These are phyloP conservation scores for Eunapius fragilis DNA, from an alignment of 37 sponge, comb jelly and placozoan species.

Conservation along the genomic window DNA sequence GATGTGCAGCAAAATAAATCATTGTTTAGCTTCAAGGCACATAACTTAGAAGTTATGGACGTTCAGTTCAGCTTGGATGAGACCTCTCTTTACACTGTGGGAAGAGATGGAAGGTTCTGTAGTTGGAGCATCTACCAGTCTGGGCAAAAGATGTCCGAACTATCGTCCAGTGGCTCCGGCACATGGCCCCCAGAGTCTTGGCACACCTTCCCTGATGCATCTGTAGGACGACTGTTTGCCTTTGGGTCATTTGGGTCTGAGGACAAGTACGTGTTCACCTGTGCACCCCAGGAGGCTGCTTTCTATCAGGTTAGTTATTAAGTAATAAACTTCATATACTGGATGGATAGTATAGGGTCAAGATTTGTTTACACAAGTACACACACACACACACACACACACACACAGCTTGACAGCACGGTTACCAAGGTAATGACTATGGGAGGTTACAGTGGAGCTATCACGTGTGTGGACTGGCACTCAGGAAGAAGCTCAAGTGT, in stretches of 20 bases:
- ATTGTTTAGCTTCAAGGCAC: constrained; percentile 90
- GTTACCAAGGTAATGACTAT: constrained; percentile 50
- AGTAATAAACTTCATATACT: background rate
- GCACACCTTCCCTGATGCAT: background rate
- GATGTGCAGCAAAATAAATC: constrained; percentile 74
- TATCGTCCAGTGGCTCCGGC: background rate
- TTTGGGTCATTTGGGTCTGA: constrained; percentile 65
- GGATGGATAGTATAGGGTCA: no score
- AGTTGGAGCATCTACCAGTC: constrained; percentile 79
- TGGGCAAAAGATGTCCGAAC: constrained; percentile 37
- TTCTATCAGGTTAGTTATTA: constrained; percentile 59
- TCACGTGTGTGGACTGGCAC: constrained; percentile 89
- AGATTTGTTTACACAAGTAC: background rate
- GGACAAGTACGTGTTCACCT: constrained; percentile 74
- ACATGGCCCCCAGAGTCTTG: background rate
- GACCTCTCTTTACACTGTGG: constrained; percentile 86
- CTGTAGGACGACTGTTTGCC: constrained; percentile 75
- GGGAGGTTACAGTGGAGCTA: constrained; percentile 59
- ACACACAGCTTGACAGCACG: background rate
- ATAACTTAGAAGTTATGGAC: constrained; percentile 74
- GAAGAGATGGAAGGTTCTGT: constrained; percentile 63
- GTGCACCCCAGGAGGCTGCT: constrained; percentile 53
- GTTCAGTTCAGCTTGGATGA: constrained; percentile 94
- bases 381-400: background rate
- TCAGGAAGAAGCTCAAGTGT: constrained; percentile 65